Evolutionary conservation across 2,113 vertebrate genomes (phyloP).

Genomic region (Chamaetylas fuelleborni): DNA sequence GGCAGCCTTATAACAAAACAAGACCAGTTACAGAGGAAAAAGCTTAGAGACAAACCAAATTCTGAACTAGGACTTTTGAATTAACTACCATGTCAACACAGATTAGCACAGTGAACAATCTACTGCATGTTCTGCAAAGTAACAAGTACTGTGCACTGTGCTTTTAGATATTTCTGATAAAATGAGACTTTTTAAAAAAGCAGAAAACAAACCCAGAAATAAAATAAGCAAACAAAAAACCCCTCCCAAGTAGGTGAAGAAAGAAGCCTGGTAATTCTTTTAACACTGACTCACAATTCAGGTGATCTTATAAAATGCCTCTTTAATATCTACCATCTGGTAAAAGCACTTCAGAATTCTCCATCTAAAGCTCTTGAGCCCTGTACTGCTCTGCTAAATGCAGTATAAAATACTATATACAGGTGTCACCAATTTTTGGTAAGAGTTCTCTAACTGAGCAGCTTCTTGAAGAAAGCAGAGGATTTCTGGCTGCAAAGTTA

Average conservation of each 20-base stretch:
- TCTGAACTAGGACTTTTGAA: neutral
- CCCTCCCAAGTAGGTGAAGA: neutral
- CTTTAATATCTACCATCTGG: neutral
- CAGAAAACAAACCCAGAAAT: neutral
- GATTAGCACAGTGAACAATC: neutral
- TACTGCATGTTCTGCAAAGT: neutral
- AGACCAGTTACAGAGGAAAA: neutral
- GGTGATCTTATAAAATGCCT: neutral
- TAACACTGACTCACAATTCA: neutral
- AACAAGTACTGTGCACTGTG: neutral
- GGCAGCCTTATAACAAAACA: neutral
- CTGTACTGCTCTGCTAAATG: neutral
- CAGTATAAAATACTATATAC: neutral
- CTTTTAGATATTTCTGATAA: neutral
- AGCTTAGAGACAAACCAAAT: neutral
- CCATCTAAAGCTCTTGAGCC: neutral
- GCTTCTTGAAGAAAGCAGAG: neutral
- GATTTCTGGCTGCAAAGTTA: neutral
- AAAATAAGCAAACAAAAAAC: neutral
- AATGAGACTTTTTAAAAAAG: neutral
- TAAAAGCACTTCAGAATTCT: neutral
- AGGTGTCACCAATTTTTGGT: neutral
- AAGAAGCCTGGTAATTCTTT: neutral
- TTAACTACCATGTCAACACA: neutral
- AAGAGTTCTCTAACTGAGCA: neutral